Evolutionary conservation across 2,888 invertebrate genomes (phyloP).

Genomic region (Pteria penguin): DNA sequence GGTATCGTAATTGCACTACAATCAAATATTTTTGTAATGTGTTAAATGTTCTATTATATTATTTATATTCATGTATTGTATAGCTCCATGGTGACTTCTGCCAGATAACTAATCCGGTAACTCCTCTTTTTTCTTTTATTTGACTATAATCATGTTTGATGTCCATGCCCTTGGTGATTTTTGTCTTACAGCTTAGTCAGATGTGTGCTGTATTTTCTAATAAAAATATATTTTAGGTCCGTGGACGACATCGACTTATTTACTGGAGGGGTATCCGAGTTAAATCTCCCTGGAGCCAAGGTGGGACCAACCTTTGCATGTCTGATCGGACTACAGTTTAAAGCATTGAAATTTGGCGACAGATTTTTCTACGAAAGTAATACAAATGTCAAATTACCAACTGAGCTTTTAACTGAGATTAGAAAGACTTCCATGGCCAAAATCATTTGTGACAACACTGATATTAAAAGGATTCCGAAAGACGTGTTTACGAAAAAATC

Average conservation of each 20-base stretch:
- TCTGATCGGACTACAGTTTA: constrained; percentile 28
- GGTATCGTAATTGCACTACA: too few species aligned
- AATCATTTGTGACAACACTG: constrained; percentile 50
- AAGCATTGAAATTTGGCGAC: constrained; percentile 32
- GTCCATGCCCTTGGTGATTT: too few species aligned
- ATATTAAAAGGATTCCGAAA: constrained; percentile 34
- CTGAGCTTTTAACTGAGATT: constrained; percentile 38
- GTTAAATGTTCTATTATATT: too few species aligned
- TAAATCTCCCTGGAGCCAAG: constrained; percentile 6
- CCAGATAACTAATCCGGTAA: too few species aligned
- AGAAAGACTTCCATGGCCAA: constrained; percentile 41
- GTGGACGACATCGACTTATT: constrained; percentile 32
- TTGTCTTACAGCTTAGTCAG: too few species aligned
- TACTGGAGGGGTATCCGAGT: constrained; percentile 28
- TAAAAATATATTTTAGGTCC: constrained; percentile 10
- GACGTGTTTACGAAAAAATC: constrained; percentile 39
- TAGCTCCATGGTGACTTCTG: too few species aligned
- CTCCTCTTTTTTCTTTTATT: too few species aligned
- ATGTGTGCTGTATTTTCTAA: too few species aligned
- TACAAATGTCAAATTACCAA: constrained; percentile 26
- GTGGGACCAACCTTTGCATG: constrained; percentile 36
- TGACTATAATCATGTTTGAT: too few species aligned
- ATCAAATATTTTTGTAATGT: too few species aligned
- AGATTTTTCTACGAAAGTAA: constrained; percentile 28
- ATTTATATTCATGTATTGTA: too few species aligned